Percentiles rank a stretch among this genome's conserved stretches.
Evolutionary conservation across 2,113 vertebrate genomes (phyloP).

Genomic region (Poecilia latipinna): DNA sequence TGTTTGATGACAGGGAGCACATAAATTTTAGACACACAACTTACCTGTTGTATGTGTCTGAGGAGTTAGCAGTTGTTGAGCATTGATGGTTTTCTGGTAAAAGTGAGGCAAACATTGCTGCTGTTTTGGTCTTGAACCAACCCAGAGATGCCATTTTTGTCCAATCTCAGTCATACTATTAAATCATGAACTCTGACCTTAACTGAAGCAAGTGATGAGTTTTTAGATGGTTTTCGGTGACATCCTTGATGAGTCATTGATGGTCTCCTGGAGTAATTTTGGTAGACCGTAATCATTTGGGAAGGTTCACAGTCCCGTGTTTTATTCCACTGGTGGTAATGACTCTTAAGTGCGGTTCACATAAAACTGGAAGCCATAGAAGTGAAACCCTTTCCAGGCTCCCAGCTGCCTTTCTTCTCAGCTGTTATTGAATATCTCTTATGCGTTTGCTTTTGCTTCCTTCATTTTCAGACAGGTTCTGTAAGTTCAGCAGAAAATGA

Average conservation of each 20-base stretch:
- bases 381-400: not conserved
- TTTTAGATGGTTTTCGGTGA: not conserved
- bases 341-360: not conserved
- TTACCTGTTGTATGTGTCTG: too few relatives aligned
- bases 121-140: not conserved
- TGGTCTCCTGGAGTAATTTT: too few relatives aligned
- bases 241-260: not conserved
- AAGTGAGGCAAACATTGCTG: too few relatives aligned
- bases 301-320: too few relatives aligned
- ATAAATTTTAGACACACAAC: too few relatives aligned
- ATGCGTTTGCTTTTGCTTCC: not conserved
- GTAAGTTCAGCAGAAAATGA: not conserved
- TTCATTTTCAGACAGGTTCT: not conserved
- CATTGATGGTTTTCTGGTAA: too few relatives aligned
- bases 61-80: too few relatives aligned
- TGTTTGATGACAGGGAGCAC: too few relatives aligned
- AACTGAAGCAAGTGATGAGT: not conserved
- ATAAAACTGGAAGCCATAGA: not conserved
- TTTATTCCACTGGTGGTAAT: too few relatives aligned
- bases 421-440: too few relatives aligned
- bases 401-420: not conserved
- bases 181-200: not conserved
- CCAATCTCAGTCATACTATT: not conserved
- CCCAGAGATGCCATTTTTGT: not conserved
- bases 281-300: too few relatives aligned